Evolutionary conservation across 1,140 invertebrate genomes (phyloP), one percentile per base, ranked within the genome.

Genomic region (Phortica variegata): DNA sequence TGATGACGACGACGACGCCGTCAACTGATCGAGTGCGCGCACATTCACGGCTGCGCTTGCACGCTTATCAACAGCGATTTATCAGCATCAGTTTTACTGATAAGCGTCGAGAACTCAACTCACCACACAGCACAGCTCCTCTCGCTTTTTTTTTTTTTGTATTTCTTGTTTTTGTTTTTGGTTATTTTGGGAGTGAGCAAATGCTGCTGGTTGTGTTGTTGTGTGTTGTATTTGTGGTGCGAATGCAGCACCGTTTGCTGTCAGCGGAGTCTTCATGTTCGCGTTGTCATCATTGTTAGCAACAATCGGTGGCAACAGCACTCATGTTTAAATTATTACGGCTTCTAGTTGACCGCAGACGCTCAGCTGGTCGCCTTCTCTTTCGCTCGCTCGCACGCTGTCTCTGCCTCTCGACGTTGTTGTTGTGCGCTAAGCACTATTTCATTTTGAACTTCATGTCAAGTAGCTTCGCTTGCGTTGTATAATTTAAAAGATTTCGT

Each of bases 251-350:
- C 21, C 52, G 31, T 17, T 21, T 26, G 23, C 23, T 26, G 23
- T 26, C 23, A 26, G 23, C 23, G 10, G 10, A 41, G 29, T 21
- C 23, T 13, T 38, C 16, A 33, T 47, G 18, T 15, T 40, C n/a
- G 12, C 33, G 29, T 7, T 18, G 10, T 10, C 60, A 47, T 58
- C 56, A 65, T 61, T 65, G 61, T 65, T 54, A 59, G 53, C 49
- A 45, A 38, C 54, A 56, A 57, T 61, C 61, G 60, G 63, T 63
- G 63, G 63, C 63, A 68, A 47, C 57, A 68, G 63, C 63, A 68
- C 63, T 68, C 65, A 68, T 68, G 63, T 68, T 68, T 68, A 68
- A 68, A 68, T 68, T 68, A 68, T 68, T 65, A 68, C 63, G 63
- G 63, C 63, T 68, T 68, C 63, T 68, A 68, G 34, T 68, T 68